Base-by-base conservation (phyloP, 2,113 vertebrate genomes). In the Chionis minor region DNA sequence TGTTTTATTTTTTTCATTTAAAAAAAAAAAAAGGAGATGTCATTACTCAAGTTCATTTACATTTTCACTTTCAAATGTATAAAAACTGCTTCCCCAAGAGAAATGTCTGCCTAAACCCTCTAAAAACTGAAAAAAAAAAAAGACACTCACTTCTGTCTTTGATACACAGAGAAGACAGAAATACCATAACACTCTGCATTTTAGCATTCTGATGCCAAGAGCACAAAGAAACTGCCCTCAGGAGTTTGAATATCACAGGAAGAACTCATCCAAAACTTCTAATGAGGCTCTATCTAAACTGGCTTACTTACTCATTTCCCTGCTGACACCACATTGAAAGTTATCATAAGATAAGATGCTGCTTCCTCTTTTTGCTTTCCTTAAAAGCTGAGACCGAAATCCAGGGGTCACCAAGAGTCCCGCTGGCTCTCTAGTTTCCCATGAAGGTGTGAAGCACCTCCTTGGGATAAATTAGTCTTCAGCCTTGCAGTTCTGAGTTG, bases 301-400 rank as follows among this genome's bases (percentile, higher is more conserved):
- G 16, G 14, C 47, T 54, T 17, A 5, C 27, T 71, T 55, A 40
- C 11, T 85, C 19, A 65, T 32, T 79, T 79, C 17, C 33, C 26
- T 56, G 22, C 32, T 45, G 14, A 88, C 16, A 52, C 21, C 56
- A 66, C 42, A 49, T 5, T 33, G 28, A 55, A 88, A 74, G 26
- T n/a, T 86, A 33, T 5, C 3, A 0, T 55, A 44, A 81, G 28
- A 8, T 62, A 80, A 44, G 40, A 47, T n/a, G 16, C 14, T 35
- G 61, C 10, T 69, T 91, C 40, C 51, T 74, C 10, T 44, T 79
- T 79, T 20, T 54, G 8, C 42, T 88, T 54, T 88, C 38, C 28
- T 49, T 75, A 45, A 59, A 91, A 94, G 21, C 18, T 88, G 33
- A 77, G 27, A 90, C 35, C 26, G 44, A 92, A 63, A 82, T 21